A percentile compares a stretch with the other conserved stretches of the same genome.
Evolutionary conservation across 1,140 invertebrate species (phyloP).

Genomic region (Drosophila trapezifrons): DNA sequence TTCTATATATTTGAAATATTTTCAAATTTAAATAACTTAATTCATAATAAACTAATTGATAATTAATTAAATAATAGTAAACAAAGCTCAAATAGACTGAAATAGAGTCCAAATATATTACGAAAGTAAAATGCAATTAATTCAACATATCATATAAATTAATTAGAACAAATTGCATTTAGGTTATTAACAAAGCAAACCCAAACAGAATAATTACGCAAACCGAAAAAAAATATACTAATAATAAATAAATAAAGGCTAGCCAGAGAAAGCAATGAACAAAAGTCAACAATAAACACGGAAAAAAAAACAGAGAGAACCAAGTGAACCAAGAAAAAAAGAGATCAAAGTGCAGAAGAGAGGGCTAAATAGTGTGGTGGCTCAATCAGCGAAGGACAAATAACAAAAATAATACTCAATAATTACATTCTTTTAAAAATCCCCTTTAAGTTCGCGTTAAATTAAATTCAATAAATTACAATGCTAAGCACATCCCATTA

Average conservation of each 20-base stretch:
- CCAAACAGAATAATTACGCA: slow-evolving; percentile 22
- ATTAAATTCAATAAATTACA: slow-evolving; percentile 5
- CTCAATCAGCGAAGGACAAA: slow-evolving; percentile 25
- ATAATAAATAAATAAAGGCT: slow-evolving; percentile 23
- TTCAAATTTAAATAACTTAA: slow-evolving; percentile 54
- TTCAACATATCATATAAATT: slow-evolving; percentile 82
- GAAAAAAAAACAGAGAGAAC: slow-evolving; percentile 14
- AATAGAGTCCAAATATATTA: slow-evolving; percentile 83
- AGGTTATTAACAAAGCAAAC: slow-evolving; percentile 62
- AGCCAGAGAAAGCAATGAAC: slow-evolving; percentile 17
- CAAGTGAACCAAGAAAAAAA: slow-evolving; percentile 17
- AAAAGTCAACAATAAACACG: slow-evolving; percentile 37
- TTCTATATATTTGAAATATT: slow-evolving; percentile 53
- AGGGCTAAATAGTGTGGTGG: slow-evolving; percentile 16
- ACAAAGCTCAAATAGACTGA: slow-evolving; percentile 84
- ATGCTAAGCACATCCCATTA: not conserved
- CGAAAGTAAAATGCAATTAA: slow-evolving; percentile 70
- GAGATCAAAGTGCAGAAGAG: slow-evolving; percentile 39
- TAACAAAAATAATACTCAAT: slow-evolving; percentile 11
- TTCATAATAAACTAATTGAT: slow-evolving; percentile 49
- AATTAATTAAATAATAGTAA: slow-evolving; percentile 63
- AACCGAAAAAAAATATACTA: slow-evolving; percentile 16
- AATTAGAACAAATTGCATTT: slow-evolving; percentile 81
- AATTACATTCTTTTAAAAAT: slow-evolving; percentile 20
- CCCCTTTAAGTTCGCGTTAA: slow-evolving; percentile 28